Percentiles rank a stretch among this genome's conserved stretches.
These are phyloP conservation scores for Myotis yumanensis DNA, from an alignment of 2,113 vertebrate genomes.

Conservation along the genomic window DNA sequence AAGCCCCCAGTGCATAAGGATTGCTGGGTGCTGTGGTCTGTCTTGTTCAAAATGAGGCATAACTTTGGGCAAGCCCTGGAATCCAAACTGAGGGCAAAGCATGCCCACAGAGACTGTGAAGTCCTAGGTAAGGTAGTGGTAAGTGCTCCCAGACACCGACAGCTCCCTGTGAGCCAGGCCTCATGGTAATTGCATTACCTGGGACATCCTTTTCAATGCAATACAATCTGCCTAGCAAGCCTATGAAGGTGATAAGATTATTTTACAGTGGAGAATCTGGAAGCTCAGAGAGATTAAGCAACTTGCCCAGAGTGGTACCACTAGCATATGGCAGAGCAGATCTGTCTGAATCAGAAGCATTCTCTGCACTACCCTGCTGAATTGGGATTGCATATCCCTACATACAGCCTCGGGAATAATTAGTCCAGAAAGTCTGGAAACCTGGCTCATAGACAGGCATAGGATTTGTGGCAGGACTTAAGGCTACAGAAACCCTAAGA, in stretches of 20 bases:
- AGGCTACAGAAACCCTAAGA: neutral
- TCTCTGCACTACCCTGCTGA: neutral
- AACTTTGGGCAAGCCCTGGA: neutral
- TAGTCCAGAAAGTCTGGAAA: neutral
- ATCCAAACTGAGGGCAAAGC: neutral
- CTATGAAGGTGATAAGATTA: neutral
- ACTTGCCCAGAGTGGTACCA: neutral
- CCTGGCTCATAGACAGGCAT: neutral
- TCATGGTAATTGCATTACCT: neutral
- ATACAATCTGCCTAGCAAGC: neutral
- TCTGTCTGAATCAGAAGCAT: neutral
- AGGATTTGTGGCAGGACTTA: neutral
- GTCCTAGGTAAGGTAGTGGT: neutral
- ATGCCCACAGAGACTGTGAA: neutral
- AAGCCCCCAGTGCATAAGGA: neutral
- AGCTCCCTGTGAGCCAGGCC: neutral
- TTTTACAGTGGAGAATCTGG: neutral
- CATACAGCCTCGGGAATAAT: neutral
- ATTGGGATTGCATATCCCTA: neutral
- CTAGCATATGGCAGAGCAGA: neutral
- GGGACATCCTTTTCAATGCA: slow-evolving; percentile 31
- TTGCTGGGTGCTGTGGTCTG: neutral
- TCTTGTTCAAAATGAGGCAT: neutral
- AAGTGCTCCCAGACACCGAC: neutral
- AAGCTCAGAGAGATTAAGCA: neutral